phyloP scores from a whole-genome alignment of 2,797 vertebrate species.

The Tiaroga cobitis region DNA sequence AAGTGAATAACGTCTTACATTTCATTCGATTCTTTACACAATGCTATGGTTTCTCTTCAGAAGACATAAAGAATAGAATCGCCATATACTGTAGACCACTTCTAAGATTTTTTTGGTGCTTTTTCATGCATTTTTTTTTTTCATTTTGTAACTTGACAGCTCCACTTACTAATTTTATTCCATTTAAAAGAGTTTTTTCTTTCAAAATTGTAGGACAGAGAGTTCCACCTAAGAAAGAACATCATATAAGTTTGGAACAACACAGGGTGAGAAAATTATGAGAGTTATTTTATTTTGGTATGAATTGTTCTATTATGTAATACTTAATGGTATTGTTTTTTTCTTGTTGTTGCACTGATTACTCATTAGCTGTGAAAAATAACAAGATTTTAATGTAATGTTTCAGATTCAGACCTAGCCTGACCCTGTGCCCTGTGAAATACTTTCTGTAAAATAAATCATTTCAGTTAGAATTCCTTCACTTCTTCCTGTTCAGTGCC shows the following conservation, averaged over 20 bases:
- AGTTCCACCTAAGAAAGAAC: background rate
- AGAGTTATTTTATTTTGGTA: background rate
- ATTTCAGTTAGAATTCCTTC: slow-evolving; percentile 2
- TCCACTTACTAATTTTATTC: background rate
- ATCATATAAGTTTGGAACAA: background rate
- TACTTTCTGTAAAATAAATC: background rate
- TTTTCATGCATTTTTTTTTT: background rate
- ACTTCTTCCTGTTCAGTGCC: slow-evolving; percentile 19
- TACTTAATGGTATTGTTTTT: background rate
- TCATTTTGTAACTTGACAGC: background rate
- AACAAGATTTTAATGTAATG: background rate
- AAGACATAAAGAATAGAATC: background rate
- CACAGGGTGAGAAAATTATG: background rate
- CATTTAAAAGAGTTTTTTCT: background rate
- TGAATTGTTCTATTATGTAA: background rate
- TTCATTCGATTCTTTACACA: background rate
- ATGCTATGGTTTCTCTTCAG: background rate
- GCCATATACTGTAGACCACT: background rate
- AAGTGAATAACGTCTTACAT: background rate
- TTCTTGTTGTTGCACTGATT: background rate
- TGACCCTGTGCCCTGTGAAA: background rate
- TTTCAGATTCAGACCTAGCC: background rate
- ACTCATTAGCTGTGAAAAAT: background rate
- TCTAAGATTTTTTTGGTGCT: background rate
- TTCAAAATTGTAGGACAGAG: background rate